These are phyloP conservation scores for Enoplosus armatus DNA, from an alignment of 2,797 vertebrate species.

Conservation along the genomic window DNA sequence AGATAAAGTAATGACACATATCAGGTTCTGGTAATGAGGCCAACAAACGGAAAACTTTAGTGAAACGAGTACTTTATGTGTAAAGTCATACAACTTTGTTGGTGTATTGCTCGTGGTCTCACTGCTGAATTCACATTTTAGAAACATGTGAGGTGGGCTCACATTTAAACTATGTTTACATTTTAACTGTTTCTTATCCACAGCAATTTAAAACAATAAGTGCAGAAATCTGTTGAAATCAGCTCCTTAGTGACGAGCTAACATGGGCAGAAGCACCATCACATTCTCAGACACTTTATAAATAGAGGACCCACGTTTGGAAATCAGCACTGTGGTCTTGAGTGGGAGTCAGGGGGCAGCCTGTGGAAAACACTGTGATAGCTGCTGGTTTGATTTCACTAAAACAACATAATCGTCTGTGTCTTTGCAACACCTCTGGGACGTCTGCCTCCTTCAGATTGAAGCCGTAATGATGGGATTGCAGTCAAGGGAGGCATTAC, in stretches of 20 bases:
- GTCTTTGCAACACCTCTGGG: slow-evolving; percentile 54
- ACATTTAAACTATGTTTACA: not conserved
- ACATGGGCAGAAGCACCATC: not conserved
- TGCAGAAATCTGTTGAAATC: not conserved
- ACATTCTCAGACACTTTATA: slow-evolving; percentile 45
- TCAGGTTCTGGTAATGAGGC: not conserved
- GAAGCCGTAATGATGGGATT: slow-evolving; percentile 25
- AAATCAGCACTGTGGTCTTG: slow-evolving; percentile 35
- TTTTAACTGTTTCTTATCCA: not conserved
- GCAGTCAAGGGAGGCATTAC: slow-evolving; percentile 25
- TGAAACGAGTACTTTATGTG: not conserved
- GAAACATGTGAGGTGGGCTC: not conserved
- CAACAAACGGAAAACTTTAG: not conserved
- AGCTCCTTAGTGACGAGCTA: not conserved
- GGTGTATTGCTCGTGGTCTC: not conserved
- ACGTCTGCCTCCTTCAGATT: slow-evolving; percentile 28
- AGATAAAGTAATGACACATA: not conserved
- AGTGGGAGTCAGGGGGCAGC: not conserved
- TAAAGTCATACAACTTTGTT: not conserved
- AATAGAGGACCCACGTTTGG: slow-evolving; percentile 51
- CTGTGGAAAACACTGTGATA: slow-evolving; percentile 33
- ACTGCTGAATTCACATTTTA: not conserved
- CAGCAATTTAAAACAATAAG: not conserved
- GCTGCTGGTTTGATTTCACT: slow-evolving; percentile 45
- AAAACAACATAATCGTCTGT: not conserved